phyloP scores from a whole-genome alignment of 1,140 invertebrate genomes.

The Drosophila bocki region DNA sequence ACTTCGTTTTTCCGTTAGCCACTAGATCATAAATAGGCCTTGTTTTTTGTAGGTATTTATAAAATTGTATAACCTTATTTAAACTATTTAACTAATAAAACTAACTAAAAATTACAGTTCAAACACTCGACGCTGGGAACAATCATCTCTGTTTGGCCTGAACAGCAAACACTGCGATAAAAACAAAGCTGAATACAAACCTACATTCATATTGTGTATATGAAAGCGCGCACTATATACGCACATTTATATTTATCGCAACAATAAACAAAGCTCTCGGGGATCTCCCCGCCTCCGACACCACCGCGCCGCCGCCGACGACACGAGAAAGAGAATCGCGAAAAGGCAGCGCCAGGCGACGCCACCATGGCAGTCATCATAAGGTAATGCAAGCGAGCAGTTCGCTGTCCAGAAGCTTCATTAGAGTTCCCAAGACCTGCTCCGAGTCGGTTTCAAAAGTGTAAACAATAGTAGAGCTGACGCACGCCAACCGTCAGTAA shows the following conservation, averaged over 20 bases:
- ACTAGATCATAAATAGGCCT: neutral
- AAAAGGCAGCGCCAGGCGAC: constrained; percentile 65
- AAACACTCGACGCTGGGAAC: constrained; percentile 26
- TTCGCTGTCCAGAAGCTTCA: constrained; percentile 45
- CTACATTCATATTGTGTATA: constrained; percentile 6
- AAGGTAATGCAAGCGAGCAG: constrained; percentile 82
- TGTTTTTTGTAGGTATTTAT: no score
- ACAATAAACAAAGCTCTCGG: constrained; percentile 71
- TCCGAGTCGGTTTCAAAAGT: constrained; percentile 29
- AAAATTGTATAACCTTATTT: no score
- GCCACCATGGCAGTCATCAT: constrained; percentile 80
- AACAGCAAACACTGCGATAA: constrained; percentile 44
- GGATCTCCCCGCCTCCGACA: constrained; percentile 21
- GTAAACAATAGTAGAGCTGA: constrained; percentile 42
- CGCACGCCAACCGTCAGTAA: constrained; percentile 27
- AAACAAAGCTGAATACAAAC: constrained; percentile 60
- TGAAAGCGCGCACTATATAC: constrained; percentile 30
- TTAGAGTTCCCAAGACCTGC: constrained; percentile 5
- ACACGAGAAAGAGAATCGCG: constrained; percentile 33
- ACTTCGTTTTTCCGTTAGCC: neutral
- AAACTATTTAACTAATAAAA: constrained; percentile 22
- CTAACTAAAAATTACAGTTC: constrained; percentile 32
- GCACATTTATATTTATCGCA: constrained; percentile 46
- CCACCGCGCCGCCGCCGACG: constrained; percentile 19
- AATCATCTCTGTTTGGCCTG: constrained; percentile 49